Evolutionary conservation across 2,888 invertebrate genomes (phyloP).

Genomic region (Homarus gammarus): DNA sequence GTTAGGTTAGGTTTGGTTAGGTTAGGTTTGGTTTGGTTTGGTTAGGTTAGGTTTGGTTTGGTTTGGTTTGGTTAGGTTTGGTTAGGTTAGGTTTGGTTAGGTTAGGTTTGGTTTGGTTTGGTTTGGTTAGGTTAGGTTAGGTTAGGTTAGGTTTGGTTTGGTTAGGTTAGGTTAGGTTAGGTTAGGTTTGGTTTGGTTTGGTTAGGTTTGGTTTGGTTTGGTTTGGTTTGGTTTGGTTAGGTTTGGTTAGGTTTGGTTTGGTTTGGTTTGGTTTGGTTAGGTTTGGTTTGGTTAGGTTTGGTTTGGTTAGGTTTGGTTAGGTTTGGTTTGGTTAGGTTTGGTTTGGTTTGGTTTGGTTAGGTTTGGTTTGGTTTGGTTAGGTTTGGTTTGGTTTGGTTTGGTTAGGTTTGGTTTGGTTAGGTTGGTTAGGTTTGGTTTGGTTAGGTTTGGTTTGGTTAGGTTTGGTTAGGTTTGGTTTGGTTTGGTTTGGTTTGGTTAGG

Average conservation of each 20-base stretch:
- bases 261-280: slow-evolving; percentile 9
- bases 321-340: slow-evolving; percentile 7
- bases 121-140: slow-evolving; percentile 11
- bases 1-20: not conserved
- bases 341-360: slow-evolving; percentile 15
- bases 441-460: too few relatives aligned
- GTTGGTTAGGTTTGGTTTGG: not conserved
- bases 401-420: slow-evolving; percentile 16
- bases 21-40: not conserved
- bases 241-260: slow-evolving; percentile 20
- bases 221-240: slow-evolving; percentile 14
- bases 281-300: slow-evolving; percentile 24
- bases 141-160: slow-evolving; percentile 27
- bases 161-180: slow-evolving; percentile 19
- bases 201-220: slow-evolving; percentile 15
- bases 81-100: slow-evolving; percentile 6
- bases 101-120: slow-evolving; percentile 8
- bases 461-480: not conserved
- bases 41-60: slow-evolving; percentile 8
- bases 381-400: slow-evolving; percentile 17
- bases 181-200: slow-evolving; percentile 21
- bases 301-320: slow-evolving; percentile 22
- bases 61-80: slow-evolving; percentile 13
- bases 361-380: slow-evolving; percentile 18
- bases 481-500: not conserved